Evolutionary conservation across 2,113 vertebrate genomes (phyloP).

Genomic region (Megaceryle maxima): DNA sequence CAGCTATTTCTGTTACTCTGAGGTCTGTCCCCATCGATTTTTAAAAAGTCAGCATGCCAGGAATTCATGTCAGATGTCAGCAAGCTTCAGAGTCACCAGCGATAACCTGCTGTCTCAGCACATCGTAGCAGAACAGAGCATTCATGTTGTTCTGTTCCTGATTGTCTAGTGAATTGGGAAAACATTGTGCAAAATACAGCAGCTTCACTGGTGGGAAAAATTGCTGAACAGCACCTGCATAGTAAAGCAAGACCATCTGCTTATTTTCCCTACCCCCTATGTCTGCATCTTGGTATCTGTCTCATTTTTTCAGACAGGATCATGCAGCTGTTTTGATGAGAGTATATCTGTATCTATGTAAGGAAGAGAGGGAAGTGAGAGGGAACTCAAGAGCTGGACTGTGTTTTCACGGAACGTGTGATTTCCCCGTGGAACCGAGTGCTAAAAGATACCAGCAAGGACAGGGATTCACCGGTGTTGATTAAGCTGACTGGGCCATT

Average conservation of each 20-base stretch:
- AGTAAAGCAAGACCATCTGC: slow-evolving; percentile 71
- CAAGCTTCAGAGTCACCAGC: slow-evolving; percentile 60
- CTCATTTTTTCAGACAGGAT: background rate
- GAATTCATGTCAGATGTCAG: slow-evolving; percentile 77
- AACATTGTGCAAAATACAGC: slow-evolving; percentile 68
- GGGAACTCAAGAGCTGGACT: background rate
- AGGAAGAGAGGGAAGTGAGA: background rate
- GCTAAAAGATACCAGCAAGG: background rate
- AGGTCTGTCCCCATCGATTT: slow-evolving; percentile 74
- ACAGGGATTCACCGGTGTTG: background rate
- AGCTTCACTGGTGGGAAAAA: slow-evolving; percentile 65
- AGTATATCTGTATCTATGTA: background rate
- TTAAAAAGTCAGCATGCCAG: slow-evolving; percentile 70
- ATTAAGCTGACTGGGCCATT: background rate
- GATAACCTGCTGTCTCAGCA: slow-evolving; percentile 77
- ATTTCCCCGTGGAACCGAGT: background rate
- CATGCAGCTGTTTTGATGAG: background rate
- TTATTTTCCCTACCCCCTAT: slow-evolving; percentile 6
- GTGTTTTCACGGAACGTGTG: background rate
- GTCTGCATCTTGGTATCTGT: background rate
- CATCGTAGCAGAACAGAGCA: slow-evolving; percentile 32
- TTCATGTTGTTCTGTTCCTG: slow-evolving; percentile 61
- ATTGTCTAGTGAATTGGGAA: slow-evolving; percentile 76
- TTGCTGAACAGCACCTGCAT: slow-evolving; percentile 67
- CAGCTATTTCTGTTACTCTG: slow-evolving; percentile 69